phyloP scores from a whole-genome alignment of 2,888 invertebrate genomes.

The Hedya salicella region DNA sequence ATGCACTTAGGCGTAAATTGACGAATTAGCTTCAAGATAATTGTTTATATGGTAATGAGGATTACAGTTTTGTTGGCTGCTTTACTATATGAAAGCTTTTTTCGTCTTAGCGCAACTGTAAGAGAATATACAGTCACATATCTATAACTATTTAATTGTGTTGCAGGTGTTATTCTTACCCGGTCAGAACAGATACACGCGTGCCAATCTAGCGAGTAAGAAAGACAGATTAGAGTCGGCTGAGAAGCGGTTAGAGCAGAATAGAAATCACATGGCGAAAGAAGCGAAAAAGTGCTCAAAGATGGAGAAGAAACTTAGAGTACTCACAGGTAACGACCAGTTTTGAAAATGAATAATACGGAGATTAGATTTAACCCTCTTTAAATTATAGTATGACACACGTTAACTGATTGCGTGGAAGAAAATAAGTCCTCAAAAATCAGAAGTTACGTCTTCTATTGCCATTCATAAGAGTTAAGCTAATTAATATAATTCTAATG shows the following conservation, averaged over 20 bases:
- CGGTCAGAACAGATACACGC: conserved; percentile 95
- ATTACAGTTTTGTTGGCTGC: too few relatives aligned
- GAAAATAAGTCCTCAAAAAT: too few relatives aligned
- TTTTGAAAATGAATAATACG: conserved; percentile 70
- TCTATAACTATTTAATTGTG: conserved; percentile 11
- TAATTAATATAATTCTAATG: too few relatives aligned
- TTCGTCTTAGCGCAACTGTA: too few relatives aligned
- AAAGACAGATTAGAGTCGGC: conserved; percentile 97
- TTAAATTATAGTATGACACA: too few relatives aligned
- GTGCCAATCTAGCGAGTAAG: conserved; percentile 97
- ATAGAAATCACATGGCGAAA: conserved; percentile 97
- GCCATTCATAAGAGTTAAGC: too few relatives aligned
- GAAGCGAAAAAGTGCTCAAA: conserved; percentile 98
- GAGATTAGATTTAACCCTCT: background rate
- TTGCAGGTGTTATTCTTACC: conserved; percentile 93
- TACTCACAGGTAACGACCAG: conserved; percentile 92
- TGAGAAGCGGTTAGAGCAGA: conserved; percentile 96
- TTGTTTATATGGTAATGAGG: too few relatives aligned
- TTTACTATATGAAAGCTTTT: too few relatives aligned
- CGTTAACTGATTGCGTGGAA: too few relatives aligned
- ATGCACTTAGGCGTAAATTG: too few relatives aligned
- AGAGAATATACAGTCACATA: background rate
- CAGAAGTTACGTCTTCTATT: too few relatives aligned
- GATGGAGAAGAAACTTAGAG: conserved; percentile 98
- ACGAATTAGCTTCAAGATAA: too few relatives aligned